Evolutionary conservation across 2,113 vertebrate species (phyloP).

Genomic region (Danio rerio): GRCz12tu NC_133199.1:32503501-32504000

Average conservation of each 20-base stretch:
- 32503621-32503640: too few species aligned
- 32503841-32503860: constrained; percentile 12
- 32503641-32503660: too few species aligned
- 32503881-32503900: constrained; percentile 16
- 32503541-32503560: too few species aligned
- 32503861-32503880: constrained; percentile 25
- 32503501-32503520: too few species aligned
- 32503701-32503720: too few species aligned
- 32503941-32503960: constrained; percentile 2
- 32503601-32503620: too few species aligned
- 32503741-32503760: not conserved
- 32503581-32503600: too few species aligned
- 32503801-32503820: constrained; percentile 6
- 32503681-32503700: too few species aligned
- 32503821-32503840: constrained; percentile 4
- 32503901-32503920: not conserved
- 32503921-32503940: not conserved
- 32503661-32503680: too few species aligned
- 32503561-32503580: too few species aligned
- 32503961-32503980: not conserved
- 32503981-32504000: not conserved
- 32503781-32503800: not conserved
- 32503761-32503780: not conserved
- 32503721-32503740: too few species aligned
- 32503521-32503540: too few species aligned